Evolutionary conservation across 2,113 vertebrate species (phyloP).

Genomic region (Hystrix cristata): DNA sequence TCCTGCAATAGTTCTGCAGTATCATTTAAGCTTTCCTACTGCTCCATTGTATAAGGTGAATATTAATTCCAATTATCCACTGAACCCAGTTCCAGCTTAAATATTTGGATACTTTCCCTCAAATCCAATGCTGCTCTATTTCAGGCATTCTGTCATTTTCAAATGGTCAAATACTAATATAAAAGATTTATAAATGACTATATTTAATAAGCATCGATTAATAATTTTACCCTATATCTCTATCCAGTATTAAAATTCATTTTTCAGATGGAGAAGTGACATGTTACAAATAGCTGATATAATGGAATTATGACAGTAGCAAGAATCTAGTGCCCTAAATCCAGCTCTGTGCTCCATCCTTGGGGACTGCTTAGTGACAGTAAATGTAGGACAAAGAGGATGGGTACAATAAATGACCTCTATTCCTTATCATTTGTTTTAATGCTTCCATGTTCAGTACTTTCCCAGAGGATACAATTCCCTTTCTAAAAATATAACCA

Average conservation of each 20-base stretch:
- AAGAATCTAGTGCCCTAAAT: neutral
- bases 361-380: conserved; percentile 20
- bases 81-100: neutral
- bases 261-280: neutral
- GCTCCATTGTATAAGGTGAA: neutral
- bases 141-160: neutral
- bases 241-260: conserved; percentile 7
- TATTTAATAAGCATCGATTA: neutral
- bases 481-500: conserved; percentile 68
- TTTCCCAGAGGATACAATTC: conserved; percentile 53
- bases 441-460: conserved; percentile 20
- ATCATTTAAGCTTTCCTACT: neutral
- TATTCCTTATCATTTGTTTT: conserved; percentile 16
- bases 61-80: neutral
- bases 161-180: neutral
- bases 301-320: neutral
- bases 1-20: neutral
- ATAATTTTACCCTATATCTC: neutral
- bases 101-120: neutral
- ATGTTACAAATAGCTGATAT: neutral
- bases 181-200: neutral
- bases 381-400: conserved; percentile 48
- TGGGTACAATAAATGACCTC: conserved; percentile 42
- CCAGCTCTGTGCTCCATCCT: neutral
- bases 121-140: neutral